Conservation (phyloP, 2,797 vertebrate species). For the Halcyon chelicuti region DNA sequence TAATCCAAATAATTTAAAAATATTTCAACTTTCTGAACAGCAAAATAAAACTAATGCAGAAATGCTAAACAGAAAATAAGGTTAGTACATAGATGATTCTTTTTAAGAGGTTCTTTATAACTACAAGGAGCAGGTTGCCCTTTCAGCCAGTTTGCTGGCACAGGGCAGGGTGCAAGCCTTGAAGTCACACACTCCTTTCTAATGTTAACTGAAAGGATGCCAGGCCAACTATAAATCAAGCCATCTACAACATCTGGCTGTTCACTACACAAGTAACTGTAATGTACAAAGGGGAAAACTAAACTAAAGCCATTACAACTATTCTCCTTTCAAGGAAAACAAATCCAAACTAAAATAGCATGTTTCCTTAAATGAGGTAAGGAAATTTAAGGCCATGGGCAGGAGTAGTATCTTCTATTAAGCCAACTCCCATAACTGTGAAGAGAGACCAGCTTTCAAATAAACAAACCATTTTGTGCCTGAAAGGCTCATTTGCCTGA, state of each 20-base stretch:
- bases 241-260: not conserved
- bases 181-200: not conserved
- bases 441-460: not conserved
- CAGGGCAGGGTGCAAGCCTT: not conserved
- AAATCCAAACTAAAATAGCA: not conserved
- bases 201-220: not conserved
- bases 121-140: not conserved
- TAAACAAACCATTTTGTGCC: not conserved
- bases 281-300: too few relatives aligned
- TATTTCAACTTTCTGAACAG: not conserved
- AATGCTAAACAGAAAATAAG: not conserved
- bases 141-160: not conserved
- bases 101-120: not conserved
- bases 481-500: not conserved
- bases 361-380: not conserved
- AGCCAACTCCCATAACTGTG: not conserved
- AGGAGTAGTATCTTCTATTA: not conserved
- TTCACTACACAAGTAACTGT: not conserved
- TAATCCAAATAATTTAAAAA: not conserved
- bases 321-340: not conserved
- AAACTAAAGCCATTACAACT: not conserved
- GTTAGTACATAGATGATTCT: accelerated
- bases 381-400: not conserved
- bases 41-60: not conserved
- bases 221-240: not conserved